A percentile compares a stretch with the other conserved stretches of the same genome.
These are phyloP conservation scores for Morpho helenor DNA, from an alignment of 2,888 invertebrate species.

Conservation along the genomic window DNA sequence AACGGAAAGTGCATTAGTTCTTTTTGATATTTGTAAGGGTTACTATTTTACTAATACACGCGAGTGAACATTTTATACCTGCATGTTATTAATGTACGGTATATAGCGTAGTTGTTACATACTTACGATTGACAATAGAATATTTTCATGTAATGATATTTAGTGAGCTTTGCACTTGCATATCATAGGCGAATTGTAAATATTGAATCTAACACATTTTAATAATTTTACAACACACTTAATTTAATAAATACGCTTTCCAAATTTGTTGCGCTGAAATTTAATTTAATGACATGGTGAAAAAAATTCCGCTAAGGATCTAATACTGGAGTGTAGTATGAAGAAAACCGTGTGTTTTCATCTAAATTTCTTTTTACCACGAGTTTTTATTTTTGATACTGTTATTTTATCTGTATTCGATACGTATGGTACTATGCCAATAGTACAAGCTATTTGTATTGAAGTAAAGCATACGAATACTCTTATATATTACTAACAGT, in stretches of 20 bases:
- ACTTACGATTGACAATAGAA: conserved; percentile 42
- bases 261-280: conserved; percentile 21
- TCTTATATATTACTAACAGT: conserved; percentile 17
- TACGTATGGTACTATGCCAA: conserved; percentile 20
- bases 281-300: conserved; percentile 24
- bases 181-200: conserved; percentile 73
- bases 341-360: conserved; percentile 14
- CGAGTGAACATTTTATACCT: conserved; percentile 28
- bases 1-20: conserved; percentile 54
- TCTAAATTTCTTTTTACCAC: conserved; percentile 24
- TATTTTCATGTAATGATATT: conserved; percentile 54
- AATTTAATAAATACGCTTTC: conserved; percentile 23
- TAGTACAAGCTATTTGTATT: conserved; percentile 27
- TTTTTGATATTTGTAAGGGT: conserved; percentile 54
- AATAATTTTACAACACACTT: conserved; percentile 34
- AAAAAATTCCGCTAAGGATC: conserved; percentile 10
- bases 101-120: conserved; percentile 56
- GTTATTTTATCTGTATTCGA: conserved; percentile 26
- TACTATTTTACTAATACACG: conserved; percentile 38
- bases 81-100: conserved; percentile 40
- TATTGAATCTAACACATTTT: conserved; percentile 53
- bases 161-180: conserved; percentile 80
- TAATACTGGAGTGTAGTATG: conserved; percentile 8
- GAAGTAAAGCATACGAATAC: conserved; percentile 14
- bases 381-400: conserved; percentile 29